Evolutionary conservation across 2,797 vertebrate genomes (phyloP).

Genomic region (Macropus fuliginosus): DNA sequence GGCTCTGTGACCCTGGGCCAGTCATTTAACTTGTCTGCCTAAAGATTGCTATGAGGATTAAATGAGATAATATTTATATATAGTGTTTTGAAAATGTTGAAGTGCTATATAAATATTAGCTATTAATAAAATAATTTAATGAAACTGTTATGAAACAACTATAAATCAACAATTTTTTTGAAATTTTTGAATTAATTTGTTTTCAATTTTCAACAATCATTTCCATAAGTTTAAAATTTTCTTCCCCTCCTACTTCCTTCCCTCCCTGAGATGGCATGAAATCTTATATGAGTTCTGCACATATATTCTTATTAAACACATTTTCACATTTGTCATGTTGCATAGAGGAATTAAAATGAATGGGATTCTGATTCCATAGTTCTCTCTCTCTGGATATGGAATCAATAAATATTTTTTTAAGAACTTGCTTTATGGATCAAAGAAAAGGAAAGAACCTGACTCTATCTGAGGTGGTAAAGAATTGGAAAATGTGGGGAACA

Average conservation of each 20-base stretch:
- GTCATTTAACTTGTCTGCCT: not conserved
- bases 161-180: not conserved
- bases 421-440: not conserved
- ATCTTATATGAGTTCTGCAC: too few relatives aligned
- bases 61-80: not conserved
- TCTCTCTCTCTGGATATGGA: too few relatives aligned
- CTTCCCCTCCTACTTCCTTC: too few relatives aligned
- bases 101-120: not conserved
- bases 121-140: not conserved
- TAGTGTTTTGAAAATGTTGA: not conserved
- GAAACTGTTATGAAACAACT: not conserved
- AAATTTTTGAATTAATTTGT: too few relatives aligned
- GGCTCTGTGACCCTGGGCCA: not conserved
- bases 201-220: too few relatives aligned
- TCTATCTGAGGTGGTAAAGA: not conserved
- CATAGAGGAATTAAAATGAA: too few relatives aligned
- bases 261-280: too few relatives aligned
- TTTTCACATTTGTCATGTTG: too few relatives aligned
- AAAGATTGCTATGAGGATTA: not conserved
- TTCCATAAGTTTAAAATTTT: too few relatives aligned
- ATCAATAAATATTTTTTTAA: not conserved
- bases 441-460: not conserved
- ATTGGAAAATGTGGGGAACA: not conserved
- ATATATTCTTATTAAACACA: too few relatives aligned
- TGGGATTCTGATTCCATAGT: too few relatives aligned